These are phyloP conservation scores for Heliconius hermathena DNA, from an alignment of 1,140 invertebrate species.

Conservation along the genomic window DNA sequence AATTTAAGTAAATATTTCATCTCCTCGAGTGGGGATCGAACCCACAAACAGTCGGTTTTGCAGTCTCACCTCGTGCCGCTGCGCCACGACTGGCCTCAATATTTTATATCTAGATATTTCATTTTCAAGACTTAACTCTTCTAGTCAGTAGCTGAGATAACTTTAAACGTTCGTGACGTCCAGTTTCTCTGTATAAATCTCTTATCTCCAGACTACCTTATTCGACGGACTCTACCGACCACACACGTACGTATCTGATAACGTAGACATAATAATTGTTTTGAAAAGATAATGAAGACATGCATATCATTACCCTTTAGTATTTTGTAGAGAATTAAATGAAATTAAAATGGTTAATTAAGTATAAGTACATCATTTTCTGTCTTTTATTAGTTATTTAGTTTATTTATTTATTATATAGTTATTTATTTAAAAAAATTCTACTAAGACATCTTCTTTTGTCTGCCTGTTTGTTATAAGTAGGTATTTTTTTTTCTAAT, in stretches of 20 bases:
- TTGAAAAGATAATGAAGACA: slow-evolving; percentile 32
- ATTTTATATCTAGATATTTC: neutral
- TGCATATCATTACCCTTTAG: slow-evolving; percentile 4
- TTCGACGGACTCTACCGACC: slow-evolving; percentile 50
- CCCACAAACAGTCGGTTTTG: too few relatives aligned
- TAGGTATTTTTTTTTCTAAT: too few relatives aligned
- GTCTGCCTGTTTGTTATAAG: too few relatives aligned
- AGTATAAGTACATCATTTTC: too few relatives aligned
- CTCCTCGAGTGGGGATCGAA: too few relatives aligned
- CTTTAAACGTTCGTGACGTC: slow-evolving; percentile 33
- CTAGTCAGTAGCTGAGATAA: neutral
- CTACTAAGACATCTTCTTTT: too few relatives aligned
- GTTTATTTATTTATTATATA: too few relatives aligned
- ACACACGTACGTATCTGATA: slow-evolving; percentile 50
- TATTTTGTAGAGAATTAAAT: neutral
- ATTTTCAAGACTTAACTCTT: neutral
- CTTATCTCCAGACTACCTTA: slow-evolving; percentile 52
- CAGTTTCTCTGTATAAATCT: slow-evolving; percentile 36
- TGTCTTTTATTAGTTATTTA: too few relatives aligned
- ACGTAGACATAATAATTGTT: slow-evolving; percentile 47
- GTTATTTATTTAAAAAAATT: too few relatives aligned
- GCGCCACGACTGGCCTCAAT: too few relatives aligned
- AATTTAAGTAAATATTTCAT: too few relatives aligned
- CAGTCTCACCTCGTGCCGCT: too few relatives aligned
- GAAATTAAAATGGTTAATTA: neutral